phyloP scores from a whole-genome alignment of 1,140 invertebrate species.

The Aphelinus certus region DNA sequence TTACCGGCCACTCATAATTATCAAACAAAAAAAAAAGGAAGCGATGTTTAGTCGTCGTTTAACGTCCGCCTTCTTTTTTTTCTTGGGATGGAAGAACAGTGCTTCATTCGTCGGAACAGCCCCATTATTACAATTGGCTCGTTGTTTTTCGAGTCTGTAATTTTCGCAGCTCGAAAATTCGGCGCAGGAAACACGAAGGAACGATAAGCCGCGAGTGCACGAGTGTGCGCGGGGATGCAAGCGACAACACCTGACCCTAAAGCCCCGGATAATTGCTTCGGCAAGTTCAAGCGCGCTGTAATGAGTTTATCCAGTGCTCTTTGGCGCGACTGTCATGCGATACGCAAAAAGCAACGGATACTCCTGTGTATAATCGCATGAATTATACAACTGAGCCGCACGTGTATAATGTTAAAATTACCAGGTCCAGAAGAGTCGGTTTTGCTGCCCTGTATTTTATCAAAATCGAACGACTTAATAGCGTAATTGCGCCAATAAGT shows the following conservation, averaged over 20 bases:
- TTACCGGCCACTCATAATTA: background rate
- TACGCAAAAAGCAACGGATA: background rate
- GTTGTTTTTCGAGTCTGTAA: conserved; percentile 3
- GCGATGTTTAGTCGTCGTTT: too few species aligned
- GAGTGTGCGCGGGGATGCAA: too few species aligned
- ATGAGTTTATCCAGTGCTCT: conserved; percentile 20
- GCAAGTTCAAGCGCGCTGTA: conserved; percentile 12
- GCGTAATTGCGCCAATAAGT: background rate
- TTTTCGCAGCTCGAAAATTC: conserved; percentile 12
- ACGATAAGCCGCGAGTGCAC: background rate
- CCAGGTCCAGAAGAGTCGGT: background rate
- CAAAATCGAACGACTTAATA: conserved; percentile 2
- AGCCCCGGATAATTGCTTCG: conserved; percentile 8
- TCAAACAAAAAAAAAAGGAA: background rate
- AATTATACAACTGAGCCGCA: background rate
- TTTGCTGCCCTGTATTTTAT: background rate
- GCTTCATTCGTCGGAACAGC: too few species aligned
- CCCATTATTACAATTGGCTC: too few species aligned
- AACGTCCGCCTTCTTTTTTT: too few species aligned
- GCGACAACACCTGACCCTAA: background rate
- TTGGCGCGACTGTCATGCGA: background rate
- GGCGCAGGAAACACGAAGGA: background rate
- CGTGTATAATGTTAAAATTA: conserved; percentile 14
- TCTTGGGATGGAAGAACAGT: too few species aligned
- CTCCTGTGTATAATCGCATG: background rate